A percentile compares a stretch with the other conserved stretches of the same genome.
phyloP scores from a whole-genome alignment of 2,888 invertebrate species.

The Pyralis farinalis region DNA sequence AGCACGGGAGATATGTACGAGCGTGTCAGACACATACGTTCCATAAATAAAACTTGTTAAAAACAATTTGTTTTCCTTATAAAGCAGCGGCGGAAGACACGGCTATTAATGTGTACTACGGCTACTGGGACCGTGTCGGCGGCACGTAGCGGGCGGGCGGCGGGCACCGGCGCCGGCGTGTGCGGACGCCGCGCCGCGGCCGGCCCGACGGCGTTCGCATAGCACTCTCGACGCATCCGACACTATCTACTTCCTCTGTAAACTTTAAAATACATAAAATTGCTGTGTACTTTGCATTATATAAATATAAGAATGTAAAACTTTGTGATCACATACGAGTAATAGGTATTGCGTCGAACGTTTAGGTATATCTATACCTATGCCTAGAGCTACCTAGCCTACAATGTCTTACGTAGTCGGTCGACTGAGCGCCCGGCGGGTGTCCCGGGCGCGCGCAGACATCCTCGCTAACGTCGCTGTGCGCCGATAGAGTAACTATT shows the following conservation, averaged over 20 bases:
- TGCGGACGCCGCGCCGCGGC: too few species aligned
- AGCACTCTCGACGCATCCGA: too few species aligned
- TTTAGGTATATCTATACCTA: constrained; percentile 16
- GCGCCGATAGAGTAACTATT: constrained; percentile 43
- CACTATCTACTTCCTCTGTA: background rate
- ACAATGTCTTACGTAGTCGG: constrained; percentile 33
- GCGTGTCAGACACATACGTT: too few species aligned
- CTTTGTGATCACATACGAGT: constrained; percentile 23
- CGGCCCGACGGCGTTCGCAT: too few species aligned
- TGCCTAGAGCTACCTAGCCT: constrained; percentile 30
- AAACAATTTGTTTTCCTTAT: too few species aligned
- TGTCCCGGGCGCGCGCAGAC: constrained; percentile 39
- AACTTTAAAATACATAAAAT: constrained; percentile 7
- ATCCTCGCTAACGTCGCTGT: constrained; percentile 65
- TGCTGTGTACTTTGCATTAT: constrained; percentile 8
- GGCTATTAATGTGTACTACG: too few species aligned
- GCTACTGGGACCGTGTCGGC: too few species aligned
- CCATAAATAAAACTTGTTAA: too few species aligned
- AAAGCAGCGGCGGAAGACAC: too few species aligned
- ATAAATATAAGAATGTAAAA: constrained; percentile 21
- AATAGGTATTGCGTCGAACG: constrained; percentile 23
- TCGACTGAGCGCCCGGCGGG: constrained; percentile 28
- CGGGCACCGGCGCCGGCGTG: too few species aligned
- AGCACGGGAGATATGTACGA: too few species aligned
- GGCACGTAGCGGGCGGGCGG: too few species aligned